phyloP scores from a whole-genome alignment of 2,888 invertebrate species.

The Chrysolina haemoptera region DNA sequence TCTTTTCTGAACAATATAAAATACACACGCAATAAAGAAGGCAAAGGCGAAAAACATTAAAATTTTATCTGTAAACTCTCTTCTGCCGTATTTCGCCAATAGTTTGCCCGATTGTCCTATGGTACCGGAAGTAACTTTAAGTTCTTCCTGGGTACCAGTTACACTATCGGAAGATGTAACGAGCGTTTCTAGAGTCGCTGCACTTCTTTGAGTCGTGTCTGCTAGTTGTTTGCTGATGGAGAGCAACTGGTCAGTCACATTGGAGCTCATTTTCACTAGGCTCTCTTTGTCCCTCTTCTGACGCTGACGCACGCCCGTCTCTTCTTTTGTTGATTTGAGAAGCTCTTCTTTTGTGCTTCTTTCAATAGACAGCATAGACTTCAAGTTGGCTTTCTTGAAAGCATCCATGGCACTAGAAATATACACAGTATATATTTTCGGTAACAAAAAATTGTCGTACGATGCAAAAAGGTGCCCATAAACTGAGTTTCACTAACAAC shows the following conservation, averaged over 20 bases:
- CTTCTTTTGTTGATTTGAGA: constrained; percentile 74
- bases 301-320: constrained; percentile 73
- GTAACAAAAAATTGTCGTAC: too few species aligned
- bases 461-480: too few species aligned
- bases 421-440: not conserved
- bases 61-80: constrained; percentile 96
- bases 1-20: constrained; percentile 94
- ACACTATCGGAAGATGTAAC: constrained; percentile 80
- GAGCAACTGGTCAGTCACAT: constrained; percentile 88
- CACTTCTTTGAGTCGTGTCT: constrained; percentile 89
- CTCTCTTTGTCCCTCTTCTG: constrained; percentile 78
- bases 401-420: constrained; percentile 77
- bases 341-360: constrained; percentile 83
- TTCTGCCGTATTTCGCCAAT: constrained; percentile 92
- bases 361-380: constrained; percentile 84
- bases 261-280: constrained; percentile 79
- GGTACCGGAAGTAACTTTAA: constrained; percentile 88
- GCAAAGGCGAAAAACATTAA: constrained; percentile 89
- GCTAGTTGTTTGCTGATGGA: constrained; percentile 89
- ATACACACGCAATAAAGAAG: constrained; percentile 91
- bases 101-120: constrained; percentile 93
- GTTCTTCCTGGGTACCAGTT: constrained; percentile 84
- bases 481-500: too few species aligned
- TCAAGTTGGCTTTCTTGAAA: constrained; percentile 86
- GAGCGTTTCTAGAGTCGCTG: constrained; percentile 86